A percentile compares a stretch with the other conserved stretches of the same genome.
Conservation (phyloP, 2,888 invertebrate genomes). For the Drosophila longiperda region DNA sequence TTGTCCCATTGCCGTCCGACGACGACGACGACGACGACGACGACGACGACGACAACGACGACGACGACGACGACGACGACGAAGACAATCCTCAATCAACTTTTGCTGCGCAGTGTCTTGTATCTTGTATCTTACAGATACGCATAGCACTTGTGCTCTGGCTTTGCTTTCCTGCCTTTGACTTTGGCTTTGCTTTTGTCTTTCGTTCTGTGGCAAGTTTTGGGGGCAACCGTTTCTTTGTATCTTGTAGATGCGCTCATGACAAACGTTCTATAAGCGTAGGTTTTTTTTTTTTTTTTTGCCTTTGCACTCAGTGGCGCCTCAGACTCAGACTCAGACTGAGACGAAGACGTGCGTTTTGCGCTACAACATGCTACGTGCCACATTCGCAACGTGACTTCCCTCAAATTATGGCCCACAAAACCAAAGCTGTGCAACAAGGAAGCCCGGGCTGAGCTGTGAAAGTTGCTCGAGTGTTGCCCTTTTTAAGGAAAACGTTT, state of each 20-base stretch:
- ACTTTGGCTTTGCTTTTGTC: constrained; percentile 30
- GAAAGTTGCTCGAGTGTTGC: constrained; percentile 12
- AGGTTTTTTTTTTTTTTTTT: constrained; percentile 17
- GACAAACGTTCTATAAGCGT: constrained; percentile 70
- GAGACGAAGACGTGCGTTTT: constrained; percentile 60
- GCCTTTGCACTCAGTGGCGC: constrained; percentile 64
- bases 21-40: constrained; percentile 17
- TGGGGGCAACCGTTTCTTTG: constrained; percentile 7
- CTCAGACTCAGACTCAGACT: constrained; percentile 65
- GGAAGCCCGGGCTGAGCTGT: background rate
- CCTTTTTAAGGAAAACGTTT: background rate
- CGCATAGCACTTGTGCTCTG: constrained; percentile 63
- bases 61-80: constrained; percentile 31
- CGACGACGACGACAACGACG: constrained; percentile 23
- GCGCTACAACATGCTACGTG: constrained; percentile 63
- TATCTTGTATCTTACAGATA: constrained; percentile 64
- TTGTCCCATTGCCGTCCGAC: constrained; percentile 21
- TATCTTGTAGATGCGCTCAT: constrained; percentile 37
- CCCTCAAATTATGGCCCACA: constrained; percentile 65
- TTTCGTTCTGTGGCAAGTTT: constrained; percentile 32
- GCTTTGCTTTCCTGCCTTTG: constrained; percentile 9
- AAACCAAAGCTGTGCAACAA: constrained; percentile 1
- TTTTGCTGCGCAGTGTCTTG: constrained; percentile 29
- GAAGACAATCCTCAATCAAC: constrained; percentile 70
- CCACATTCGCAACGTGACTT: constrained; percentile 73